These are phyloP conservation scores for Cheilosia impressa DNA, from an alignment of 2,888 invertebrate species.

Conservation along the genomic window DNA sequence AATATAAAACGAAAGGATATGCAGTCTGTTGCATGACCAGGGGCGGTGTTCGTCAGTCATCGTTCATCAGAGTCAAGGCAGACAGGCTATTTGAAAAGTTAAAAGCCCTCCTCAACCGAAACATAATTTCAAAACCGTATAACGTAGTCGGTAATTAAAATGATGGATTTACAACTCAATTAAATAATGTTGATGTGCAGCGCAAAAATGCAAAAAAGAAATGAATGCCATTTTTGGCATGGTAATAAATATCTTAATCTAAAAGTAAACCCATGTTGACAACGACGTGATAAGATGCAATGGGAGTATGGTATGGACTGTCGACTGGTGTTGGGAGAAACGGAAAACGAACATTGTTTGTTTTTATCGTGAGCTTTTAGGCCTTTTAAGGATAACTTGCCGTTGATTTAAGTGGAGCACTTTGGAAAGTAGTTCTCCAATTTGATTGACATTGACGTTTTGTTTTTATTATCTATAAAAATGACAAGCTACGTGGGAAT, in stretches of 20 bases:
- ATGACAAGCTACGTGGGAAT: conserved; percentile 33
- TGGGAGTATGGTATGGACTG: conserved; percentile 13
- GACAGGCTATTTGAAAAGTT: neutral
- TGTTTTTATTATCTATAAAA: neutral
- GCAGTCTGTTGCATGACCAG: conserved; percentile 21
- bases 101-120: neutral
- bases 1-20: conserved; percentile 50
- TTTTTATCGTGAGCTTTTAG: conserved; percentile 25
- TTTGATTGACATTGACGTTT: conserved; percentile 53
- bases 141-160: conserved; percentile 34
- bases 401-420: conserved; percentile 39
- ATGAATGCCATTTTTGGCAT: conserved; percentile 45
- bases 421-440: conserved; percentile 58
- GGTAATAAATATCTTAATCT: conserved; percentile 63
- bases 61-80: conserved; percentile 12
- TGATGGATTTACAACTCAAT: conserved; percentile 71
- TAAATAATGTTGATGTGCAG: conserved; percentile 13
- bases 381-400: conserved; percentile 59
- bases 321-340: conserved; percentile 32
- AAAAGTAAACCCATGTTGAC: conserved; percentile 31
- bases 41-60: conserved; percentile 43
- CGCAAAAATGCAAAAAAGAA: neutral
- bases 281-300: conserved; percentile 60
- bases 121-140: conserved; percentile 15
- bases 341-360: conserved; percentile 3